A percentile compares a stretch with the other conserved stretches of the same genome.
phyloP scores from a whole-genome alignment of 2,113 vertebrate genomes.

The Cebus imitator region DNA sequence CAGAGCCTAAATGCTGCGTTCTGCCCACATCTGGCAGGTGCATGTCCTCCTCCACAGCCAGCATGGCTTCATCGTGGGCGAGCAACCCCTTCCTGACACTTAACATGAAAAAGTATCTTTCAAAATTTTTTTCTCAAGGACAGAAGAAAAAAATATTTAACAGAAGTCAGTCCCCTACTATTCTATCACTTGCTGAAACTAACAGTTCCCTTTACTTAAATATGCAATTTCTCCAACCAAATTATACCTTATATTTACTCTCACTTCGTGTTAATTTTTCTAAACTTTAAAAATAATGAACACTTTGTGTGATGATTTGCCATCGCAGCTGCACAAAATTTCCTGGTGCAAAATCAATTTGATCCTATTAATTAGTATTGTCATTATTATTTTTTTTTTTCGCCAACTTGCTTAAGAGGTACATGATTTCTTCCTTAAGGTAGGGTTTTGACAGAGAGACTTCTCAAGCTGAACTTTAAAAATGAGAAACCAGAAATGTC shows the following conservation, averaged over 20 bases:
- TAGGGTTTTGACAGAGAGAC: constrained; percentile 22
- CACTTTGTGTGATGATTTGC: constrained; percentile 14
- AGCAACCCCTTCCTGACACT: background rate
- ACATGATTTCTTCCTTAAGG: background rate
- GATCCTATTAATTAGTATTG: background rate
- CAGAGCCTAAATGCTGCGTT: background rate
- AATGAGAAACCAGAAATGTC: background rate
- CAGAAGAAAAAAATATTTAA: background rate
- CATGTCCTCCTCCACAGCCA: background rate
- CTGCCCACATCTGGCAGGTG: constrained; percentile 61
- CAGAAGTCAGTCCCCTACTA: background rate
- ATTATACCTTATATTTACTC: background rate
- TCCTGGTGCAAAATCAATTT: background rate
- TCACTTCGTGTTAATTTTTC: constrained; percentile 20
- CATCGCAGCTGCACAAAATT: background rate
- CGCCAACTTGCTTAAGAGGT: background rate
- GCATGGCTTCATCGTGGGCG: background rate
- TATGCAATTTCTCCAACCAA: background rate
- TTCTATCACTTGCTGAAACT: background rate
- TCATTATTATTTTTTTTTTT: background rate
- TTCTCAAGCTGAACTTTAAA: constrained; percentile 48
- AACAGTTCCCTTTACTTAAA: background rate
- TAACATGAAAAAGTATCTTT: background rate
- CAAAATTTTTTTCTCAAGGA: background rate
- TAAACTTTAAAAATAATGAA: background rate